phyloP scores from a whole-genome alignment of 2,797 vertebrate genomes.

The Ctenopoma multispine region DNA sequence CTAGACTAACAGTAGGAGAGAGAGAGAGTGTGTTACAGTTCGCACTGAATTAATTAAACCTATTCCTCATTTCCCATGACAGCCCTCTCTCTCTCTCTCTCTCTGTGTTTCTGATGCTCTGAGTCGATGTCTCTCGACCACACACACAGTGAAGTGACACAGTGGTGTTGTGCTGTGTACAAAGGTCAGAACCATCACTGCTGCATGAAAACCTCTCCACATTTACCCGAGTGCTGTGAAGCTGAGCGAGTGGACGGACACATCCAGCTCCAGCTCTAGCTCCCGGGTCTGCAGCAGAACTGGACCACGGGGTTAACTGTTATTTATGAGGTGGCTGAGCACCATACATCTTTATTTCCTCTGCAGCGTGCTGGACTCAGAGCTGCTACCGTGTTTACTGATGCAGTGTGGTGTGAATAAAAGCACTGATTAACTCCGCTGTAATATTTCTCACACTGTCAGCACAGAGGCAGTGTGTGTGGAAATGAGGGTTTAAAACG shows the following conservation, averaged over 20 bases:
- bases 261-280: no score
- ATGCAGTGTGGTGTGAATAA: no score
- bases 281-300: no score
- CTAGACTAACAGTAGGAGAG: not conserved
- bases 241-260: not conserved
- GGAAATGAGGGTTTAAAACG: not conserved
- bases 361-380: no score
- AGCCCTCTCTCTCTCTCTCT: slow-evolving; percentile 4
- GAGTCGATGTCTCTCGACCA: slow-evolving; percentile 5
- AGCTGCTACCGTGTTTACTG: no score
- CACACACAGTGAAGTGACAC: not conserved
- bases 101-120: not conserved
- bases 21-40: slow-evolving; percentile 37
- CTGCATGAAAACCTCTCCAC: not conserved
- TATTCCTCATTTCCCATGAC: slow-evolving; percentile 34
- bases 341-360: not conserved
- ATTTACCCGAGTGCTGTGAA: not conserved
- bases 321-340: not conserved
- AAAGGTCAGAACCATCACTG: not conserved
- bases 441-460: not conserved
- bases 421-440: not conserved
- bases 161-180: not conserved
- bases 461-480: not conserved
- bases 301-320: not conserved
- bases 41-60: slow-evolving; percentile 52